These are phyloP conservation scores for Diachasmimorpha longicaudata DNA, from an alignment of 1,140 invertebrate genomes.

Conservation along the genomic window DNA sequence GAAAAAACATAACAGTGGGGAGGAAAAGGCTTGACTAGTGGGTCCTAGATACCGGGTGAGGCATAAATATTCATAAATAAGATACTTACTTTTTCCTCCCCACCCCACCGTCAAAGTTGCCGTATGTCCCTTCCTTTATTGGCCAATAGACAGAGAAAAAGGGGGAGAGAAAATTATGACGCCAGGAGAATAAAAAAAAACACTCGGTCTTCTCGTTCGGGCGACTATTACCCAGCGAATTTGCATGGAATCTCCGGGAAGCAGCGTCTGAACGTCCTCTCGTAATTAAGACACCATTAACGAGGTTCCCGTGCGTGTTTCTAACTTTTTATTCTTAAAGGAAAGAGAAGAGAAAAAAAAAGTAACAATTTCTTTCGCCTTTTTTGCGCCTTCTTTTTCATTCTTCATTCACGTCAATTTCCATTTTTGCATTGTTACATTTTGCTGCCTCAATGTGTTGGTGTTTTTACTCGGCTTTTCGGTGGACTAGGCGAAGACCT, in stretches of 20 bases:
- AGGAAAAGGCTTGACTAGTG: slow-evolving; percentile 14
- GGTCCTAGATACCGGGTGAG: neutral
- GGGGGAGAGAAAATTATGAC: slow-evolving; percentile 2
- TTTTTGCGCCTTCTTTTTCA: neutral
- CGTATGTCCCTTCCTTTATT: slow-evolving; percentile 9
- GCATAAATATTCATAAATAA: slow-evolving; percentile 51
- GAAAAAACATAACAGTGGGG: neutral
- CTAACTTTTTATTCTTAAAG: neutral
- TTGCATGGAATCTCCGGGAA: slow-evolving; percentile 41
- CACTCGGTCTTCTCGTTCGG: neutral
- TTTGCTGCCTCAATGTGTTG: neutral
- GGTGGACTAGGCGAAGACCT: neutral
- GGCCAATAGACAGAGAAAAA: neutral
- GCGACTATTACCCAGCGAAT: slow-evolving; percentile 22
- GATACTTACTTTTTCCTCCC: slow-evolving; percentile 32
- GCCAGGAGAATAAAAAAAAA: neutral
- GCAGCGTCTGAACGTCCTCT: slow-evolving; percentile 18
- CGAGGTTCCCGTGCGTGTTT: slow-evolving; percentile 30
- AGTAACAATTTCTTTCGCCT: neutral
- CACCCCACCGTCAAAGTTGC: neutral
- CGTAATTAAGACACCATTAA: slow-evolving; percentile 50
- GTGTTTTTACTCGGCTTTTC: neutral
- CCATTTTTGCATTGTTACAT: slow-evolving; percentile 19
- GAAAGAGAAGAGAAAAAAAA: neutral
- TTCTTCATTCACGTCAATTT: neutral